Evolutionary conservation across 2,888 invertebrate species (phyloP), one percentile per base, ranked within the genome.

Genomic region (Endomychus coccineus): DNA sequence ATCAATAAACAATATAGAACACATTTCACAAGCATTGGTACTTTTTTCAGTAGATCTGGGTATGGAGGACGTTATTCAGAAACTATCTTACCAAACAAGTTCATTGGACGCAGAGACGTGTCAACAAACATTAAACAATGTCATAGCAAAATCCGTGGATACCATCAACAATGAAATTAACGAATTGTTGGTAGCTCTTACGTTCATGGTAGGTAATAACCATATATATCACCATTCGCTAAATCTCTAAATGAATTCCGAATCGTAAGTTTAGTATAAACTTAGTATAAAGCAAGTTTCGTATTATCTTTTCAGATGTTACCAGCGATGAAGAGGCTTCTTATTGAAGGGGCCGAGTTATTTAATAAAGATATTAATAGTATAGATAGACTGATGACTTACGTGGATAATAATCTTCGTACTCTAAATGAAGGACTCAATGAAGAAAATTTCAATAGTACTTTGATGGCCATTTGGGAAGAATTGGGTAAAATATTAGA

Each of bases 1-100:
- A 16, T 91, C 94, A 3, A 90, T 96, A 44, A 97, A 97, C 68
- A 96, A 97, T 58, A 92, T 96, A 48, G 94, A 95, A 62, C 92
- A 94, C 61, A 91, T 96, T 14, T 74, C 90, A 2, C 83, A 88
- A 58, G 85, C 87, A 12, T 71, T 97, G 47, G 75, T 77, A 39
- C 85, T 89, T 0, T 83, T 96, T 55, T 85, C 89, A 1, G 78
- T 77, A 34, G 90, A 91, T 58, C 68, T 97, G 16, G 87, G 84
- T 9, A 80, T 86, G 64, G 80, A 84, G 31, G 75, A 76, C 6
- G 81, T 90, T 22, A 75, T 90, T 27, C 71, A 76, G 44, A 74
- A 75, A 50, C 68, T 91, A 48, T 77, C 80, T 6, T 86, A 88
- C 48, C 74, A 76, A 33, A 74, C 81, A 42, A 82, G 84, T 23